A percentile compares a stretch with the other conserved stretches of the same genome.
These are phyloP conservation scores for Salvelinus alpinus DNA, from an alignment of 2,113 vertebrate species.

Conservation along the genomic window DNA sequence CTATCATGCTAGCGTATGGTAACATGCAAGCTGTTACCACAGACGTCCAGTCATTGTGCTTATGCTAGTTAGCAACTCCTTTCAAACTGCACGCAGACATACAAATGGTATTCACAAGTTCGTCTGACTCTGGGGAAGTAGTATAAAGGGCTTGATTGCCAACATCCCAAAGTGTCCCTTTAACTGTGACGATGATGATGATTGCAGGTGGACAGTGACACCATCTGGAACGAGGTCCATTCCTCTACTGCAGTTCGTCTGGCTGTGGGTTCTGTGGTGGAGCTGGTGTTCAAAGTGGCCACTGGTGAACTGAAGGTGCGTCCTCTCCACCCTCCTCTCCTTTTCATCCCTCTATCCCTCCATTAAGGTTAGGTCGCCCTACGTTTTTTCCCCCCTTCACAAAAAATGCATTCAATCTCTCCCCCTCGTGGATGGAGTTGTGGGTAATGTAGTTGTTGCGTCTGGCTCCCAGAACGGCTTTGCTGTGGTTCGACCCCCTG, in stretches of 20 bases:
- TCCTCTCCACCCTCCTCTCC: background rate
- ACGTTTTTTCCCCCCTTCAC: no score
- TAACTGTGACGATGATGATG: background rate
- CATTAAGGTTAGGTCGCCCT: no score
- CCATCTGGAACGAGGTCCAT: conserved; percentile 98
- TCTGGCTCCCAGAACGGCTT: conserved; percentile 85
- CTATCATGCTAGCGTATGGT: no score
- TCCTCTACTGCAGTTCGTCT: conserved; percentile 91
- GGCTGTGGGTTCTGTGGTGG: conserved; percentile 92
- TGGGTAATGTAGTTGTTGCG: conserved; percentile 8
- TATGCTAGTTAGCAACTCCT: no score
- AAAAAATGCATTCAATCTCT: background rate
- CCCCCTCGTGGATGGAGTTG: background rate
- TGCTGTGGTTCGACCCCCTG: conserved; percentile 93
- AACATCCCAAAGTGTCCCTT: no score
- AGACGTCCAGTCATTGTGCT: no score
- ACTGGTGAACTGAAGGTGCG: conserved; percentile 90
- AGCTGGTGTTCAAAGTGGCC: conserved; percentile 96
- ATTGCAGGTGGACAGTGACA: conserved; percentile 94
- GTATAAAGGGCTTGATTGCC: no score
- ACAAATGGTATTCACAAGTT: no score
- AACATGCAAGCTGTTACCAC: no score
- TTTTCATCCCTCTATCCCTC: background rate
- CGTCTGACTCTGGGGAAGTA: no score
- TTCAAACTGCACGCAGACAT: no score